Evolutionary conservation across 2,797 vertebrate species (phyloP).

Genomic region (Pelobates cultripes): DNA sequence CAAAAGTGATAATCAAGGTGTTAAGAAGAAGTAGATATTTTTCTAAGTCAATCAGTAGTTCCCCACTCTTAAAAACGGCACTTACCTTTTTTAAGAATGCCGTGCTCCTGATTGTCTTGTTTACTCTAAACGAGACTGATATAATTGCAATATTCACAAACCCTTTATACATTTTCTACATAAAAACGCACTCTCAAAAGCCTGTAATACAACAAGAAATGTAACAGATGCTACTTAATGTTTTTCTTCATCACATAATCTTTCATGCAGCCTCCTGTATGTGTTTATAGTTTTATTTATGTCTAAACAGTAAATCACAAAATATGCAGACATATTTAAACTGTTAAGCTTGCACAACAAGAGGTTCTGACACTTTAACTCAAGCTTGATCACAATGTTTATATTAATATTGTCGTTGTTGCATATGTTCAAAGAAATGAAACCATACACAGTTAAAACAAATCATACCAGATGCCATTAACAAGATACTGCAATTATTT

Average conservation of each 20-base stretch:
- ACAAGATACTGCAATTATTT: constrained; percentile 19
- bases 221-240: constrained; percentile 2
- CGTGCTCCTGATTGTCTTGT: too few species aligned
- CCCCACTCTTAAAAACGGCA: too few species aligned
- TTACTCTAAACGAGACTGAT: too few species aligned
- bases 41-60: too few species aligned
- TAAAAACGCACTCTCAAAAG: not conserved
- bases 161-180: too few species aligned
- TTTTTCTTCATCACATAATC: not conserved
- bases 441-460: constrained; percentile 24
- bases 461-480: constrained; percentile 37
- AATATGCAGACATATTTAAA: constrained; percentile 1
- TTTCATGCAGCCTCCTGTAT: not conserved
- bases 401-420: constrained; percentile 21
- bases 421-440: constrained; percentile 11
- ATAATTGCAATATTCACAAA: not conserved
- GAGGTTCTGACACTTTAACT: not conserved
- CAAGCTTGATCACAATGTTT: constrained; percentile 6
- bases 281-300: not conserved
- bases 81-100: too few species aligned
- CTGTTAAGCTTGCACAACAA: constrained; percentile 9
- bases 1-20: too few species aligned
- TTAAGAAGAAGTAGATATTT: too few species aligned
- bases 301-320: not conserved
- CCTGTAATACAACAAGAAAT: not conserved